Percentiles rank a stretch among this genome's conserved stretches.
phyloP scores from a whole-genome alignment of 2,888 invertebrate species.

The Mesorhabditis sp. region DNA sequence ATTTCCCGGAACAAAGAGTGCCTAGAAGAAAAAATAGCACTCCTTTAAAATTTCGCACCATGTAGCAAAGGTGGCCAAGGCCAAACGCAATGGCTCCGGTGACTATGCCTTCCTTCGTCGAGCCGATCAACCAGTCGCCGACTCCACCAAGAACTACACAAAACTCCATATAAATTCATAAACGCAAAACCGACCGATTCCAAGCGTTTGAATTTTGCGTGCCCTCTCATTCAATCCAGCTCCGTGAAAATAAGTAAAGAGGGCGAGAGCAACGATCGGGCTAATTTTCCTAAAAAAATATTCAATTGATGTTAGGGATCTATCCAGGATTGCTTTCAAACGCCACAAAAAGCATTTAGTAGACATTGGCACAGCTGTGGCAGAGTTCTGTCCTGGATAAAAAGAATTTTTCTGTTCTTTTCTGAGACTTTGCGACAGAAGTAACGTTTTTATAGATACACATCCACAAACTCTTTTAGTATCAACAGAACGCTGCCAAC shows the following conservation, averaged over 20 bases:
- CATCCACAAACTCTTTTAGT: no score
- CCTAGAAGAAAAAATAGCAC: background rate
- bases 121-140: slow-evolving; percentile 45
- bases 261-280: slow-evolving; percentile 32
- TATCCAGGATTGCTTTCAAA: no score
- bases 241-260: slow-evolving; percentile 27
- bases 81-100: slow-evolving; percentile 43
- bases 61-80: slow-evolving; percentile 43
- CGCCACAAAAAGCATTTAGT: no score
- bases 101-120: slow-evolving; percentile 34
- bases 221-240: slow-evolving; percentile 24
- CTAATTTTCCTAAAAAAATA: slow-evolving; percentile 34
- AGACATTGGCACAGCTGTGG: no score
- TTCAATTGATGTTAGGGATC: no score
- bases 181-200: background rate
- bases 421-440: no score
- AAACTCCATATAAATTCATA: background rate
- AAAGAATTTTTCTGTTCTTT: no score
- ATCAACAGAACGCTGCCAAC: no score
- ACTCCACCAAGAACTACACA: slow-evolving; percentile 35
- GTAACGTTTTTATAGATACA: no score
- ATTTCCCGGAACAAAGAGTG: background rate
- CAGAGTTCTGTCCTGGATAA: no score
- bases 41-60: slow-evolving; percentile 21
- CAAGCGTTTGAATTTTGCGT: slow-evolving; percentile 13